Evolutionary conservation across 2,888 invertebrate genomes (phyloP).

Genomic region (Tetanocera ferruginea): DNA sequence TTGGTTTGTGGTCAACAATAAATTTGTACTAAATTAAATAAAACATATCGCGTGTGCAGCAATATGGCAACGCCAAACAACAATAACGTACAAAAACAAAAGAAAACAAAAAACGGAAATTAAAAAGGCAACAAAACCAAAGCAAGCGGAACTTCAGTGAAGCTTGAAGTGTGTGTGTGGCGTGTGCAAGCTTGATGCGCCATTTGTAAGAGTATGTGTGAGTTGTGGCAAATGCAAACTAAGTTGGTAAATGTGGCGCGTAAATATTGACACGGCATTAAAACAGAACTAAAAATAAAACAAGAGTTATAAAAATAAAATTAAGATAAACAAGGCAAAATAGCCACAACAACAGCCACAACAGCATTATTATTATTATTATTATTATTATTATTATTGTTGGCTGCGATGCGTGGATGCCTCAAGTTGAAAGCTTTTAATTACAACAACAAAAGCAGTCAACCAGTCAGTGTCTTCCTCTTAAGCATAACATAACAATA

Average conservation of each 20-base stretch:
- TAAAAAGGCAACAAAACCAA: not conserved
- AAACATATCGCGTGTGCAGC: not conserved
- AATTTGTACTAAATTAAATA: constrained; percentile 13
- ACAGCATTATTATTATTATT: not conserved
- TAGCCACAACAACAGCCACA: not conserved
- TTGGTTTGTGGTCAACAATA: too few species aligned
- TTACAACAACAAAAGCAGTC: constrained; percentile 4
- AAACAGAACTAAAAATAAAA: not conserved
- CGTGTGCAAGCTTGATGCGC: not conserved
- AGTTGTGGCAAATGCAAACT: not conserved
- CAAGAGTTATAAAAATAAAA: not conserved
- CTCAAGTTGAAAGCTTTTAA: constrained; percentile 5
- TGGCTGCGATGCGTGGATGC: not conserved
- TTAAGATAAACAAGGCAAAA: not conserved
- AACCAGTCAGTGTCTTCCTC: not conserved
- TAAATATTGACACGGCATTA: constrained; percentile 18
- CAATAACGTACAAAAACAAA: not conserved
- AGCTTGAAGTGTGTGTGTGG: not conserved
- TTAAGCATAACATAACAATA: too few species aligned
- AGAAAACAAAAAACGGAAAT: not conserved
- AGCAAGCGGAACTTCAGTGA: constrained; percentile 3
- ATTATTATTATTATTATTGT: not conserved
- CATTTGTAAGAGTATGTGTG: not conserved
- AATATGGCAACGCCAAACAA: not conserved
- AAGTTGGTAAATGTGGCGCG: not conserved